Evolutionary conservation across 92 coral and sea anemone species (phyloP), one percentile per base, ranked within the genome.

Genomic region (Plumapathes pennacea): DNA sequence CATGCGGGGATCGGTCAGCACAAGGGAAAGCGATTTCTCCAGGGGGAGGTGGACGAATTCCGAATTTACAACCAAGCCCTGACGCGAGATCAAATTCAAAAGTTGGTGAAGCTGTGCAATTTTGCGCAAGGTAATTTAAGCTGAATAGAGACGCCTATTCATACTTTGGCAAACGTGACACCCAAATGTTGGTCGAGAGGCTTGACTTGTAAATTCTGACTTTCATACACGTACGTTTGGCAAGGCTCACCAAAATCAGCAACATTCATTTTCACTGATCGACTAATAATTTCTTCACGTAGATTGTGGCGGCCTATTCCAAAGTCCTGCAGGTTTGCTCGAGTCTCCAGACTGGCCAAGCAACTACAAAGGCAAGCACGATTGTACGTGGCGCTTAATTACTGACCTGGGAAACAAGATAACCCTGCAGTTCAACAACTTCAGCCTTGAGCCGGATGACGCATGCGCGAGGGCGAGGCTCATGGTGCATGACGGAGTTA

Each of bases 1-100:
- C 96, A 87, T 43, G 96, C 82, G 31, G 88, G 89, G 48, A 82
- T 87, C 15, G 96, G 96, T 3, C 66, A 53, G n/a, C 89, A 77
- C 69, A 83, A 87, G 41, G 78, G 62, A 39, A 39, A 54, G 25
- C 62, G 86, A 38, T 87, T 77, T 61, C 90, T 87, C 40, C 75
- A 87, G 33, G 96, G 96, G 21, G 46, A 76, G 40, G 57, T 87
- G 28, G 96, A 87, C 60, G 96, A 87, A 51, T 87, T 87, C 56
- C 82, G 90, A 41, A 77, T 87, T 33, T 87, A 87, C 66, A 74
- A 69, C 39, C 71, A 58, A 56, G 90, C 85, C 24, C 62, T 87
- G 80, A 60, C 78, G 15, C 62, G 76, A 33, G 51, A 46, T 20
- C 89, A 78, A 23, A 83, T 88, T 31, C 62, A 60, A 23, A 51